Evolutionary conservation across 2,888 invertebrate species (phyloP).

Genomic region (Phortica magna): DNA sequence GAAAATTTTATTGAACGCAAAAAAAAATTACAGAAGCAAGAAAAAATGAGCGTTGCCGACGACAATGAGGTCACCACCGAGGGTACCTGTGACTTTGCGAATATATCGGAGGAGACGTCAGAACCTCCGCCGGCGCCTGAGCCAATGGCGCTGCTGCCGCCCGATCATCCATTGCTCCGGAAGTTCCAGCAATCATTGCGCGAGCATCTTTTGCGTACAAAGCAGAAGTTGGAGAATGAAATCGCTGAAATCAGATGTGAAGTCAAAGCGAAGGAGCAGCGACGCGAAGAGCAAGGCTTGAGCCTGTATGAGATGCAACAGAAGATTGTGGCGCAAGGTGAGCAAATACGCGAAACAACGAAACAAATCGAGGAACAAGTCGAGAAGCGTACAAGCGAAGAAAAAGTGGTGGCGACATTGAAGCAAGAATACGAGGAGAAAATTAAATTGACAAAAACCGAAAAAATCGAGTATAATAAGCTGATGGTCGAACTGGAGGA

Average conservation of each 20-base stretch:
- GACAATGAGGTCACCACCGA: neutral
- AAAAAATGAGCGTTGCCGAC: neutral
- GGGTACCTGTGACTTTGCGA: slow-evolving; percentile 51
- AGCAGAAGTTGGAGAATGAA: slow-evolving; percentile 83
- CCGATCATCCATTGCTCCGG: slow-evolving; percentile 86
- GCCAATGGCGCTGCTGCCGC: slow-evolving; percentile 78
- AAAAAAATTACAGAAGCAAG: neutral
- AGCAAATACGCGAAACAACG: slow-evolving; percentile 78
- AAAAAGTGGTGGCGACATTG: slow-evolving; percentile 70
- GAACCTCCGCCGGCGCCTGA: slow-evolving; percentile 47
- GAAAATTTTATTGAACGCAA: neutral
- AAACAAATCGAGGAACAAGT: slow-evolving; percentile 75
- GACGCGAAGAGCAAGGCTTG: slow-evolving; percentile 77
- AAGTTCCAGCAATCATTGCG: slow-evolving; percentile 85
- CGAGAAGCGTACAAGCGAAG: slow-evolving; percentile 74
- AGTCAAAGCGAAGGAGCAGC: slow-evolving; percentile 67
- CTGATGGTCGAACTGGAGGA: slow-evolving; percentile 71
- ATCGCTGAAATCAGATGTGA: slow-evolving; percentile 82
- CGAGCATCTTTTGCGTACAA: slow-evolving; percentile 83
- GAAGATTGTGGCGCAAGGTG: slow-evolving; percentile 79
- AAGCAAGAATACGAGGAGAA: slow-evolving; percentile 75
- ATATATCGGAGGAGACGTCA: slow-evolving; percentile 40
- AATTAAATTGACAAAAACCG: slow-evolving; percentile 58
- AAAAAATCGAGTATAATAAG: slow-evolving; percentile 69
- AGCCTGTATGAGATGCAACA: slow-evolving; percentile 79